Conservation (phyloP, 2,888 invertebrate genomes). For the Spisula subtruncata region DNA sequence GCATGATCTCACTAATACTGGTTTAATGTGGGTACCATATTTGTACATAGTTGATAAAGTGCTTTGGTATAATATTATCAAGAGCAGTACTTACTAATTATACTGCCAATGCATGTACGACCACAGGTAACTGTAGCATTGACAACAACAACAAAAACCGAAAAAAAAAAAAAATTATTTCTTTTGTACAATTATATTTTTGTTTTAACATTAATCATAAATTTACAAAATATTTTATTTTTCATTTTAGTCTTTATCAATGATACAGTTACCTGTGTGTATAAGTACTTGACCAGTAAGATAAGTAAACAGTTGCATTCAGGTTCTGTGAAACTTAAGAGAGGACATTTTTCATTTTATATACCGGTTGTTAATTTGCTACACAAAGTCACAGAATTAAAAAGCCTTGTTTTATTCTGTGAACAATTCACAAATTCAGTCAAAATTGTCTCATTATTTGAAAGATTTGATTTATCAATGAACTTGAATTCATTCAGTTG, state of each 20-base stretch:
- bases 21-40: no score
- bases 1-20: neutral
- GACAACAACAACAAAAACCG: neutral
- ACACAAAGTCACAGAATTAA: neutral
- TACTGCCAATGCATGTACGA: neutral
- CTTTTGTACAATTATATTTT: no score
- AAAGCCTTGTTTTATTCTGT: no score
- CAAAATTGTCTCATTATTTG: neutral
- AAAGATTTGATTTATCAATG: neutral
- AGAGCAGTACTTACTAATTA: neutral
- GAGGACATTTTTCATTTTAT: neutral
- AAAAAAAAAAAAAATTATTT: no score
- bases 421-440: neutral
- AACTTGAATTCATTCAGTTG: neutral
- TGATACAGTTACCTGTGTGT: neutral
- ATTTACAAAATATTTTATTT: no score
- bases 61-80: no score
- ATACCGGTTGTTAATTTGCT: constrained; percentile 5
- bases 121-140: no score
- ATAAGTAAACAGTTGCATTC: neutral
- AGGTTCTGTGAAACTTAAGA: neutral
- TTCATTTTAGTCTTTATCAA: neutral
- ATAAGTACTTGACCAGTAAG: neutral
- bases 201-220: no score
- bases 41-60: no score